These are phyloP conservation scores for Pachyrhynchus sulphureomaculatus DNA, from an alignment of 1,140 invertebrate genomes.

Conservation along the genomic window DNA sequence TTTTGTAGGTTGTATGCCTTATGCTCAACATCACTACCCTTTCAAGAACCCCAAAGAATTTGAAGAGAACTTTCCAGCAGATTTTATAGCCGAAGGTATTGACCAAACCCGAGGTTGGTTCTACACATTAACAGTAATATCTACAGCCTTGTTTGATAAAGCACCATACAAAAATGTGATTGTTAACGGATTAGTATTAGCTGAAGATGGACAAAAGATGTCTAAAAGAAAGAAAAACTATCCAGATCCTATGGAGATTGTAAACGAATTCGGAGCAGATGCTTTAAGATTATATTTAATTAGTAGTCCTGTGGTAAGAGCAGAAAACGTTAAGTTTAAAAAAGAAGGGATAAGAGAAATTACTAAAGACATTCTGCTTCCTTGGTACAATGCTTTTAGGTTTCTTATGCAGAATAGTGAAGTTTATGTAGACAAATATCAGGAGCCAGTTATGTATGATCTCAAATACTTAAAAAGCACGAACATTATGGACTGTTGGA, in stretches of 20 bases:
- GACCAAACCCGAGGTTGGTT: constrained; percentile 98
- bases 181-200: constrained; percentile 92
- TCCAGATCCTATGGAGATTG: constrained; percentile 91
- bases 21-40: constrained; percentile 96
- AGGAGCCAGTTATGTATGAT: constrained; percentile 62
- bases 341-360: constrained; percentile 94
- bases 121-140: constrained; percentile 95
- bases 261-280: constrained; percentile 96
- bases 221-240: constrained; percentile 99
- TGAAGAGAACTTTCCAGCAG: constrained; percentile 94
- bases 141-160: constrained; percentile 94
- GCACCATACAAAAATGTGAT: constrained; percentile 98
- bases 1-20: constrained; percentile 89
- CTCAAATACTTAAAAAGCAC: constrained; percentile 56
- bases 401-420: constrained; percentile 93
- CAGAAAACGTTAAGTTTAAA: constrained; percentile 94
- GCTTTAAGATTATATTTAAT: constrained; percentile 94
- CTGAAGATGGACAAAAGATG: constrained; percentile 98
- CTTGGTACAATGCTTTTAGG: constrained; percentile 98
- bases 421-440: constrained; percentile 72
- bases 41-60: constrained; percentile 92
- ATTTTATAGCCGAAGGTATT: constrained; percentile 99
- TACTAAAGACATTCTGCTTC: constrained; percentile 96
- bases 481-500: constrained; percentile 98
- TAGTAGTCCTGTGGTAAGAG: constrained; percentile 96